Conservation (phyloP, 2,888 invertebrate species). For the Drosophila multiciliata region DNA sequence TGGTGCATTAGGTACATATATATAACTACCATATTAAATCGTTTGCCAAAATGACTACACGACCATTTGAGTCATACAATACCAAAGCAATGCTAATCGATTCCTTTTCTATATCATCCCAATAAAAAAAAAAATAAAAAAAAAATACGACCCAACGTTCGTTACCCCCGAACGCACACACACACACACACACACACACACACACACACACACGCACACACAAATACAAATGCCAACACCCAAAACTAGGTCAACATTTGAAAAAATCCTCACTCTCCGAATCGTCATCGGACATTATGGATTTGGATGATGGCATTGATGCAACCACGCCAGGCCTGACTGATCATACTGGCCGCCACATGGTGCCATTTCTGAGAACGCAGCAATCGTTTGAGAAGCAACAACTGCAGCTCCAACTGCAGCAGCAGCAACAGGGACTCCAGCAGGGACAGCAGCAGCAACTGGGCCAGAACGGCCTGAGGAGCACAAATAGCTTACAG, state of each 20-base stretch:
- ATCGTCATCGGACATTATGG: conserved; percentile 96
- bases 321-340: conserved; percentile 85
- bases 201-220: conserved; percentile 2
- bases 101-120: conserved; percentile 52
- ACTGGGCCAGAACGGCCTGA: conserved; percentile 71
- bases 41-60: conserved; percentile 49
- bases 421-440: conserved; percentile 77
- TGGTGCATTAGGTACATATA: conserved; percentile 92
- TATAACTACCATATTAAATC: conserved; percentile 58
- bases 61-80: conserved; percentile 35
- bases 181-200: not conserved
- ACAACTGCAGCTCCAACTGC: conserved; percentile 83
- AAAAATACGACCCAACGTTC: conserved; percentile 30
- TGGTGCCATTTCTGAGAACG: conserved; percentile 85
- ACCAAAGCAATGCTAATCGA: conserved; percentile 56
- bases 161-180: conserved; percentile 13
- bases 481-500: conserved; percentile 81
- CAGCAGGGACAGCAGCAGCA: conserved; percentile 77
- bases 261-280: conserved; percentile 95
- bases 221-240: conserved; percentile 10
- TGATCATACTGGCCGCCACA: conserved; percentile 85
- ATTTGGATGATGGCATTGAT: conserved; percentile 93
- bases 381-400: conserved; percentile 85
- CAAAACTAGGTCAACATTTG: conserved; percentile 90
- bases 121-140: conserved; percentile 21